Evolutionary conservation across 2,888 invertebrate genomes (phyloP), one percentile per base, ranked within the genome.

Genomic region (Heliothis peltigera): DNA sequence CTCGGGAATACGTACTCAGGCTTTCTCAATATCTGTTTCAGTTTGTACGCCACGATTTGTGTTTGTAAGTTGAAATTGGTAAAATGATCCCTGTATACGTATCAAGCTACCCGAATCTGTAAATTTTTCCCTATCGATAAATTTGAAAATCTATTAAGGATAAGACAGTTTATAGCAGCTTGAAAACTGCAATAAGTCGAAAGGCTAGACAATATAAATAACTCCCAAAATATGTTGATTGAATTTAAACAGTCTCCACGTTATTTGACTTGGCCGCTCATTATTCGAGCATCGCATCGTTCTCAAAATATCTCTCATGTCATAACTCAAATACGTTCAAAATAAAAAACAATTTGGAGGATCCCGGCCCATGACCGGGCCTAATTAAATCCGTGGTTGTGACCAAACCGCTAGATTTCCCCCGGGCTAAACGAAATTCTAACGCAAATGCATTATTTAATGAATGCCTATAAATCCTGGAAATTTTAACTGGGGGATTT

Each of bases 361-460:
- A 57, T 55, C 55, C 47, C 43, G n/a, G 28, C 58, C 68, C 65
- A 68, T 72, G 61, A 53, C 44, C 15, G 52, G 64, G 43, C 49
- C 58, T 80, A 80, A 80, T 80, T 80, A 79, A 79, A 80, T 68
- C 64, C 25, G 48, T 43, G 74, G 63, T 70, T 58, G 61, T 70
- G 69, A 64, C 65, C 60, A 57, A 64, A 61, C 64, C 71, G 35
- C 57, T 39, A 68, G 62, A 79, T 79, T 80, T 80, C 79, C 79
- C 80, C 66, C 47, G 70, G 61, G 78, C 51, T 21, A 54, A 5
- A 46, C 25, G 55, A 53, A 60, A 64, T 67, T 65, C 52, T 59
- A 59, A 70, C 75, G 59, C 63, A 75, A 80, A 80, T 80, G 80
- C 78, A 79, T 75, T 75, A 79, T 77, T 79, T 59, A 79, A 79